Evolutionary conservation across 2,113 vertebrate species (phyloP).

Genomic region (Ophthalmolycus amberensis): DNA sequence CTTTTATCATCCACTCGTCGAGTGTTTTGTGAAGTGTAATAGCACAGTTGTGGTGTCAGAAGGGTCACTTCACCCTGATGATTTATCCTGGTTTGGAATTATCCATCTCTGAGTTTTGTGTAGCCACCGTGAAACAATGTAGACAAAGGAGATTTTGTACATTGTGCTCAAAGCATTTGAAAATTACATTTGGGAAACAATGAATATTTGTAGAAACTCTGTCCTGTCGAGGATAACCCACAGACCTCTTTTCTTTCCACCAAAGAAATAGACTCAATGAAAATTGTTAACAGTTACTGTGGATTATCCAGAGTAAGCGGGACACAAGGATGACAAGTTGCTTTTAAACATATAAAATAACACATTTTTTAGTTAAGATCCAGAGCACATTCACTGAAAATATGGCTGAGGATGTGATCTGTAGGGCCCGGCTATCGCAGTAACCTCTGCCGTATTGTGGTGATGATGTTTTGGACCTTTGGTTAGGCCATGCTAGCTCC

Average conservation of each 20-base stretch:
- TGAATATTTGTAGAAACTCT: not conserved
- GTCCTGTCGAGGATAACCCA: not conserved
- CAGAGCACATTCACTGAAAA: not conserved
- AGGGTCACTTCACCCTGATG: not conserved
- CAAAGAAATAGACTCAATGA: not conserved
- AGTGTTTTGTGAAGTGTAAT: not conserved
- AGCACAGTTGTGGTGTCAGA: not conserved
- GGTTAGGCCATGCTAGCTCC: not conserved
- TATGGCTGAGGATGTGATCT: not conserved
- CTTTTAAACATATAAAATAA: conserved; percentile 1
- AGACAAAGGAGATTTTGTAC: not conserved
- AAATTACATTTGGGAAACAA: not conserved
- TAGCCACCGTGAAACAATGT: not conserved
- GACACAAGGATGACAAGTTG: not conserved
- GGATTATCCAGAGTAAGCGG: not conserved
- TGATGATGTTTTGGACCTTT: not conserved
- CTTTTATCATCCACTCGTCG: not conserved
- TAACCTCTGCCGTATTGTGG: not conserved
- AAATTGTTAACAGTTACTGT: not conserved
- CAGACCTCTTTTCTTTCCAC: not conserved
- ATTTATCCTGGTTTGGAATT: not conserved
- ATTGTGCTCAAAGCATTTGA: not conserved
- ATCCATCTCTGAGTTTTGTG: not conserved
- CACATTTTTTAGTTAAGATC: not conserved
- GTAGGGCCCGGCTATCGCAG: not conserved